Conservation (phyloP, 2,888 invertebrate species). For the Liodrosophila aerea region DNA sequence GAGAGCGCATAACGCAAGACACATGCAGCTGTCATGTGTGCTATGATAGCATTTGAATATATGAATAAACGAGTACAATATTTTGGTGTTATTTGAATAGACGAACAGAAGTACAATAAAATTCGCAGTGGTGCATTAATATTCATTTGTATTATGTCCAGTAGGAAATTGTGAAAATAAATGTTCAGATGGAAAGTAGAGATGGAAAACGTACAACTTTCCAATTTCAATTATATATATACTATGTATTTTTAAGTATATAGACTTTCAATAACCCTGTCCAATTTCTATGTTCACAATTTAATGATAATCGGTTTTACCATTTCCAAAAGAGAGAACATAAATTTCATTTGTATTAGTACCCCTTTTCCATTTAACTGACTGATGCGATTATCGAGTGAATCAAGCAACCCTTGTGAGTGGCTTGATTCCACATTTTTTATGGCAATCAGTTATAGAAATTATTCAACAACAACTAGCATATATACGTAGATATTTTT, state of each 20-base stretch:
- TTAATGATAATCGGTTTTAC: constrained; percentile 20
- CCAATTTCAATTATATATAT: too few relatives aligned
- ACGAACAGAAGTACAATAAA: too few relatives aligned
- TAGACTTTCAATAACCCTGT: too few relatives aligned
- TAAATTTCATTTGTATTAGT: constrained; percentile 17
- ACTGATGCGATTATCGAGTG: constrained; percentile 38
- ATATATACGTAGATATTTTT: too few relatives aligned
- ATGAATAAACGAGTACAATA: background rate
- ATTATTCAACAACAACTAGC: background rate
- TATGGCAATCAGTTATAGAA: background rate
- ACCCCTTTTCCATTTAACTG: constrained; percentile 2
- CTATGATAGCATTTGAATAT: constrained; percentile 5
- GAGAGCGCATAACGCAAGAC: background rate
- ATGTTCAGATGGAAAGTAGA: too few relatives aligned
- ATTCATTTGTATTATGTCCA: too few relatives aligned
- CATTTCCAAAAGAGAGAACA: constrained; percentile 30
- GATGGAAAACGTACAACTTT: too few relatives aligned
- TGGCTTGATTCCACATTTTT: background rate
- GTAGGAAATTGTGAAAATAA: too few relatives aligned
- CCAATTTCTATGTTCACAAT: too few relatives aligned
- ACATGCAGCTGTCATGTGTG: constrained; percentile 23
- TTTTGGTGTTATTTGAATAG: too few relatives aligned
- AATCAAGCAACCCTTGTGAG: constrained; percentile 19
- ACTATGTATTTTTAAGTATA: too few relatives aligned
- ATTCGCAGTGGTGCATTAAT: too few relatives aligned